Conservation (phyloP, 2,888 invertebrate genomes). For the Rutpela maculata region DNA sequence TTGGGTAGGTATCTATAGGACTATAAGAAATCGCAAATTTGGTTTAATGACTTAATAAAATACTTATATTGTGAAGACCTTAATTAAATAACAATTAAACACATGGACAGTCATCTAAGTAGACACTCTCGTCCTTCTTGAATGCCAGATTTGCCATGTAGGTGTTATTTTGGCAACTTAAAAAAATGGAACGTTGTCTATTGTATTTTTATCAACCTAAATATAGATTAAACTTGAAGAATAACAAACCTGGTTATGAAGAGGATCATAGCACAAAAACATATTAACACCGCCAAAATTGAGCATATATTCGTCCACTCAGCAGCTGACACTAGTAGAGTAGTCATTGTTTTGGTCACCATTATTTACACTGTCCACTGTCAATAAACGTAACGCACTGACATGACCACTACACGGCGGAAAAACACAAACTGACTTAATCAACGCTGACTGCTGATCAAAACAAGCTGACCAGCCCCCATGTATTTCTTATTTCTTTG, state of each 20-base stretch:
- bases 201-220: neutral
- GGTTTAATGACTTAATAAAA: no score
- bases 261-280: conserved; percentile 84
- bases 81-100: neutral
- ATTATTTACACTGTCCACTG: conserved; percentile 56
- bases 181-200: neutral
- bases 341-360: conserved; percentile 74
- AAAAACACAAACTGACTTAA: conserved; percentile 42
- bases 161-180: neutral
- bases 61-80: no score
- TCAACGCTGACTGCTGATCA: neutral
- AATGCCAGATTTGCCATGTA: neutral
- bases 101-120: no score
- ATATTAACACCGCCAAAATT: conserved; percentile 83
- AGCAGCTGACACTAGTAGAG: conserved; percentile 81
- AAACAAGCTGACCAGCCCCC: conserved; percentile 42
- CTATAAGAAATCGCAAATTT: no score
- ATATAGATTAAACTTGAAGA: neutral
- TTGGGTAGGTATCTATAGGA: no score
- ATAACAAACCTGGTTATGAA: conserved; percentile 82
- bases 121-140: neutral
- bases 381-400: conserved; percentile 44
- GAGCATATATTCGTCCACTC: conserved; percentile 86
- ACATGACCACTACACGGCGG: conserved; percentile 32
- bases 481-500: conserved; percentile 14